phyloP scores from a whole-genome alignment of 2,797 vertebrate species.

The Threskiornis aethiopicus region DNA sequence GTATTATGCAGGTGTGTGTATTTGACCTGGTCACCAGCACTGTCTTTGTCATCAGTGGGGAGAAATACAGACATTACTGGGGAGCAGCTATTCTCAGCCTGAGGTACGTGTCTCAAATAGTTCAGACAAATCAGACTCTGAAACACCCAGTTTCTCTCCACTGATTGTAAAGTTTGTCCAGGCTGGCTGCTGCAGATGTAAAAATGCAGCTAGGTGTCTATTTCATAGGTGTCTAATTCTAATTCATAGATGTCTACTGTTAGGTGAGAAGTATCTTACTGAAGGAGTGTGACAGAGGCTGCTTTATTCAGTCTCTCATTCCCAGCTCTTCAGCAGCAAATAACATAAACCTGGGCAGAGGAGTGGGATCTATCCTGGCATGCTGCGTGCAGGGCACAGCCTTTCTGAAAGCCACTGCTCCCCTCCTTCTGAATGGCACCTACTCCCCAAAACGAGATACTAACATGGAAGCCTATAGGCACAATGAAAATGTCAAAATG shows the following conservation, averaged over 20 bases:
- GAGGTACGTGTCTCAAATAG: background rate
- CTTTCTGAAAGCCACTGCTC: background rate
- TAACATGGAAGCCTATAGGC: background rate
- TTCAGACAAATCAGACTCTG: background rate
- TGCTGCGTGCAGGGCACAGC: background rate
- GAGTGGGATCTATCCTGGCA: background rate
- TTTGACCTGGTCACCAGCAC: background rate
- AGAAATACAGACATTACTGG: background rate
- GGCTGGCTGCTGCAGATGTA: background rate
- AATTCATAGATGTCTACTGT: background rate
- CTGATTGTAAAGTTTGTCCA: background rate
- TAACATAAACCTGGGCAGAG: background rate
- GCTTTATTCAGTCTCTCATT: background rate
- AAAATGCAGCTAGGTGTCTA: background rate
- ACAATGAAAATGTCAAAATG: background rate
- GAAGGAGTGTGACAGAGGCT: background rate
- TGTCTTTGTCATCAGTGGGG: background rate
- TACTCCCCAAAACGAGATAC: background rate
- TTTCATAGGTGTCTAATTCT: no score
- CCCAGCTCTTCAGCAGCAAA: background rate
- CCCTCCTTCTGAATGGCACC: background rate
- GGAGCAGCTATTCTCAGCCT: background rate
- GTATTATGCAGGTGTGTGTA: background rate
- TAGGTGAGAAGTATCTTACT: background rate
- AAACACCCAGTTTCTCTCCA: background rate